These are phyloP conservation scores for Isaurus tuberculatus DNA, from an alignment of 92 coral and sea anemone genomes.

Conservation along the genomic window DNA sequence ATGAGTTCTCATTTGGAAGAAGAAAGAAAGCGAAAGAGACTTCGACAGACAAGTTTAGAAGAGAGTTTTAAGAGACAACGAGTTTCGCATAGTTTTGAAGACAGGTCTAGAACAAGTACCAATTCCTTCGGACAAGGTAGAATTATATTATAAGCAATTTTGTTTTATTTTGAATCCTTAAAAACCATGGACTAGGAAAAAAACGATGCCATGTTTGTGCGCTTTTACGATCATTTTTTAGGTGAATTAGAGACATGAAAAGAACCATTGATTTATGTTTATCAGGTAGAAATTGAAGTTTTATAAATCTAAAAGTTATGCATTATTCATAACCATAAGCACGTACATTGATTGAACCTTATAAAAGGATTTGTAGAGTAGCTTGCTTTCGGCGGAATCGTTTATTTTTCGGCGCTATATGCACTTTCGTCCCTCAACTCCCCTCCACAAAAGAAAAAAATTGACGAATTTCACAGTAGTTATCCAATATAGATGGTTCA, in stretches of 20 bases:
- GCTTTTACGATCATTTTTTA: neutral
- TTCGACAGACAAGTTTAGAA: slow-evolving; percentile 87
- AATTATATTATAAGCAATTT: neutral
- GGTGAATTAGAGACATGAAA: neutral
- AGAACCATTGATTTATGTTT: neutral
- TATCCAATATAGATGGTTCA: too few relatives aligned
- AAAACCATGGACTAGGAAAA: neutral
- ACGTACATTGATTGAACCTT: neutral
- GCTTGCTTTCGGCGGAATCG: neutral
- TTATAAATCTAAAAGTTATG: neutral
- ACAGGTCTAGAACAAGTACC: slow-evolving; percentile 3
- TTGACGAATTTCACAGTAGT: too few relatives aligned
- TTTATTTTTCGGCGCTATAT: too few relatives aligned
- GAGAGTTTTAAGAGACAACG: slow-evolving; percentile 90
- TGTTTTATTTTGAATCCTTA: neutral
- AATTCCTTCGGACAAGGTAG: slow-evolving; percentile 28
- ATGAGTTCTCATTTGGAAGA: slow-evolving; percentile 73
- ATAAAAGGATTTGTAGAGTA: neutral
- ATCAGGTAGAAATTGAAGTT: neutral
- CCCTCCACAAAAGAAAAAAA: too few relatives aligned
- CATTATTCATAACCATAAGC: slow-evolving; percentile 16
- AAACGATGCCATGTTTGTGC: neutral
- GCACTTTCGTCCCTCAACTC: too few relatives aligned
- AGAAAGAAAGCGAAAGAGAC: slow-evolving; percentile 82
- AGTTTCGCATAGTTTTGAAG: slow-evolving; percentile 1